A percentile compares a stretch with the other conserved stretches of the same genome.
These are phyloP conservation scores for Apis florea DNA, from an alignment of 1,140 invertebrate genomes.

Conservation along the genomic window DNA sequence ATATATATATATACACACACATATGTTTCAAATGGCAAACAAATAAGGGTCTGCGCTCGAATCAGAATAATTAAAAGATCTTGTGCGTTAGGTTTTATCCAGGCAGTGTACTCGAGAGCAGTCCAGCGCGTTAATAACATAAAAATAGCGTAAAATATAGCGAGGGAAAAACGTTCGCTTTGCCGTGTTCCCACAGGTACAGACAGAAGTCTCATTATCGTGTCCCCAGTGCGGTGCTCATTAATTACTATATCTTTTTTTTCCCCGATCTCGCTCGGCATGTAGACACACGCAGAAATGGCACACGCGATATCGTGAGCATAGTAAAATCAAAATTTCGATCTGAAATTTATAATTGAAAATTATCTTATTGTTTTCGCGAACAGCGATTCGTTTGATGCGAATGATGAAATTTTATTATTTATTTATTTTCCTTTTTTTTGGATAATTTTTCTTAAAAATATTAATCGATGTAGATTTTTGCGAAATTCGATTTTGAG, in stretches of 20 bases:
- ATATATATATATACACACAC: background rate
- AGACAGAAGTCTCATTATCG: constrained; percentile 38
- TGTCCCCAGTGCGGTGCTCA: constrained; percentile 24
- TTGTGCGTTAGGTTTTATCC: constrained; percentile 35
- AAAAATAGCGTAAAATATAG: constrained; percentile 38
- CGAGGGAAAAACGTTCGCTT: constrained; percentile 1
- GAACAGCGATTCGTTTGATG: background rate
- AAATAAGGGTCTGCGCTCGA: background rate
- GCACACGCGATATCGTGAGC: background rate
- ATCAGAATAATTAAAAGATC: constrained; percentile 30
- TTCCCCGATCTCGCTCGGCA: background rate
- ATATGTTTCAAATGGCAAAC: background rate
- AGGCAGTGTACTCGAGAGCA: background rate
- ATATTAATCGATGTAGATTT: no score
- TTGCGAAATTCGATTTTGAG: no score
- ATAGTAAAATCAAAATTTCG: constrained; percentile 19
- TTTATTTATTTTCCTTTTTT: no score
- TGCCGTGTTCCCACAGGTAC: background rate
- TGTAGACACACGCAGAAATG: background rate
- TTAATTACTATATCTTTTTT: constrained; percentile 38
- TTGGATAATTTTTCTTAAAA: no score
- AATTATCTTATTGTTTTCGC: background rate
- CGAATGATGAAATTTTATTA: background rate
- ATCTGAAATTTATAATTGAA: background rate
- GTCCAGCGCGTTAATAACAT: constrained; percentile 7